These are phyloP conservation scores for Ptychoptera albimana DNA, from an alignment of 2,888 invertebrate species.

Conservation along the genomic window DNA sequence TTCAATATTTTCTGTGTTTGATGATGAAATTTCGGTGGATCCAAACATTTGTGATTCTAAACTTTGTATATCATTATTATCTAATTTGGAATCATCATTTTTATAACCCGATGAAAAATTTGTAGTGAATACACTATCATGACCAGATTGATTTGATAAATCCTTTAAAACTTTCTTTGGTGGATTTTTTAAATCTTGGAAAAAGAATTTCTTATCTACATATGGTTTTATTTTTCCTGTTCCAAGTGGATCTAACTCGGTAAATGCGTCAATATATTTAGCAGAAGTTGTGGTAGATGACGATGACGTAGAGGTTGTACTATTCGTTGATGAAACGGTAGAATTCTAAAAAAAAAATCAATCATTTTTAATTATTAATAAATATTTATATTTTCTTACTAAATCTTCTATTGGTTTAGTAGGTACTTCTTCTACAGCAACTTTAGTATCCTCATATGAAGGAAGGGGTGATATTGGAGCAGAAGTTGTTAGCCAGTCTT, in stretches of 20 bases:
- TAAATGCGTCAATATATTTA: constrained; percentile 67
- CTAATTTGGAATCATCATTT: background rate
- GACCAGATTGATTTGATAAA: constrained; percentile 31
- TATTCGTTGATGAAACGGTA: background rate
- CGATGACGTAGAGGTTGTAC: background rate
- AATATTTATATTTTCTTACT: no score
- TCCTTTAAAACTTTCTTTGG: constrained; percentile 86
- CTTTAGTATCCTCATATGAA: background rate
- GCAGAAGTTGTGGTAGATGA: constrained; percentile 22
- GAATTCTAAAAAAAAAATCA: no score
- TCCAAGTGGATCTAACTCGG: constrained; percentile 84
- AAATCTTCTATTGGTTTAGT: background rate
- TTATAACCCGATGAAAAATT: constrained; percentile 7
- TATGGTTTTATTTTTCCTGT: constrained; percentile 84
- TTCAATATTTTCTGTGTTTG: no score
- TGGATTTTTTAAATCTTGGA: constrained; percentile 88
- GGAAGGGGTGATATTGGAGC: background rate
- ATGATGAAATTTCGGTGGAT: no score
- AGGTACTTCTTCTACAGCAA: background rate
- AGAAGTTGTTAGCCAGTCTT: constrained; percentile 6
- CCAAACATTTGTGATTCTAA: no score
- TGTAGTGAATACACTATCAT: constrained; percentile 11
- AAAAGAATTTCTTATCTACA: constrained; percentile 91
- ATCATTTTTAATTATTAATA: no score
- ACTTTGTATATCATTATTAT: background rate